Evolutionary conservation across 2,113 vertebrate species (phyloP).

Genomic region (Cyprinodon brontotheroides): DNA sequence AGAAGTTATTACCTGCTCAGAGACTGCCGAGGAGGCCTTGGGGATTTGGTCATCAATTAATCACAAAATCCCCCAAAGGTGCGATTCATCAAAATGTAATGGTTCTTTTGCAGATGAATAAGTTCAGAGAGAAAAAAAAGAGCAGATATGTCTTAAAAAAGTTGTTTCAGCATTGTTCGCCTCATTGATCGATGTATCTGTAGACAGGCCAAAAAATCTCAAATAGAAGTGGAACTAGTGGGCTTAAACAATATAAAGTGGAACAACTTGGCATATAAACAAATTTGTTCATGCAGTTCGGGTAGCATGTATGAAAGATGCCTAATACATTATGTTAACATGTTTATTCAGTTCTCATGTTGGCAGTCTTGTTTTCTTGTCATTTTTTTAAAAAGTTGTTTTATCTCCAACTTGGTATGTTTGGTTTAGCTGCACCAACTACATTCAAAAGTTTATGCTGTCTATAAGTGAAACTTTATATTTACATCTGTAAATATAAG

Average conservation of each 20-base stretch:
- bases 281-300: neutral
- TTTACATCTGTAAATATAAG: no score
- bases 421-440: neutral
- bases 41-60: conserved; percentile 71
- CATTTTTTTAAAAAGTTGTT: neutral
- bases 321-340: neutral
- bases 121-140: conserved; percentile 33
- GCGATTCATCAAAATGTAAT: conserved; percentile 68
- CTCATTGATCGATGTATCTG: neutral
- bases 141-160: conserved; percentile 2
- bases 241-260: neutral
- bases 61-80: conserved; percentile 64
- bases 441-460: neutral
- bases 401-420: neutral
- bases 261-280: neutral
- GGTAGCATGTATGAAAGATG: neutral
- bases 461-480: no score
- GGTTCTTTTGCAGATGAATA: conserved; percentile 61
- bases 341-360: neutral
- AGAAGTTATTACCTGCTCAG: conserved; percentile 68
- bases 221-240: neutral
- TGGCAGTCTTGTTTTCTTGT: neutral
- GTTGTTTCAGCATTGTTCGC: neutral
- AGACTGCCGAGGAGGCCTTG: conserved; percentile 58
- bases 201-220: neutral